A percentile compares a stretch with the other conserved stretches of the same genome.
Evolutionary conservation across 2,888 invertebrate species (phyloP).

Genomic region (Catonia carolina): DNA sequence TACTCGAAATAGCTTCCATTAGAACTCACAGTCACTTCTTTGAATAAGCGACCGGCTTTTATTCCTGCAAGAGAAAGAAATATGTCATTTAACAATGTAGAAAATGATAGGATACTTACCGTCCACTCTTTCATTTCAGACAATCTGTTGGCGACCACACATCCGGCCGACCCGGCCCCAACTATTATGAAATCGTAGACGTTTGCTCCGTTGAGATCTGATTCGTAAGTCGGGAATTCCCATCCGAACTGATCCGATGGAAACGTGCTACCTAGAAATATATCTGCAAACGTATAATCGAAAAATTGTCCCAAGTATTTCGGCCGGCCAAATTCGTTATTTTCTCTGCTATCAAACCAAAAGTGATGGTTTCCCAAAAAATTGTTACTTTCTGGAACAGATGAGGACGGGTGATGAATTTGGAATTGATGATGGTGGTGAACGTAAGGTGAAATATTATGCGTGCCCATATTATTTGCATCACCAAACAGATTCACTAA

Average conservation of each 20-base stretch:
- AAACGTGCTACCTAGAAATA: background rate
- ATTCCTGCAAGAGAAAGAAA: too few relatives aligned
- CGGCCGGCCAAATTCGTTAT: background rate
- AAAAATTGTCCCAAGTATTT: constrained; percentile 5
- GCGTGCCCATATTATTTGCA: constrained; percentile 8
- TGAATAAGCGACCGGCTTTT: too few relatives aligned
- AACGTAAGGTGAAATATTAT: too few relatives aligned
- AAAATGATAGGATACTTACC: too few relatives aligned
- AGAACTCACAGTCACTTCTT: too few relatives aligned
- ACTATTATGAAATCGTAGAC: constrained; percentile 46
- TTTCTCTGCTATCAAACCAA: background rate
- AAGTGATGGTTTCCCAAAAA: background rate
- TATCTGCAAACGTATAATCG: background rate
- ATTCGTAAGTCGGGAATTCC: background rate
- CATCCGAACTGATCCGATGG: background rate
- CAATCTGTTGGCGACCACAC: constrained; percentile 46
- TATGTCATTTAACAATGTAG: too few relatives aligned
- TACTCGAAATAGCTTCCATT: too few relatives aligned
- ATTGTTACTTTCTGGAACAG: background rate
- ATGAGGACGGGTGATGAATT: background rate
- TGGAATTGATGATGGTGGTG: background rate
- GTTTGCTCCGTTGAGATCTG: background rate
- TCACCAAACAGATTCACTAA: constrained; percentile 34
- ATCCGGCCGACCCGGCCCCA: constrained; percentile 48
- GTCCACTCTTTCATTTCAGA: constrained; percentile 41